Percentiles rank a stretch among this genome's conserved stretches.
Conservation (phyloP, 2,797 vertebrate genomes). For the Hydrophis major region DNA sequence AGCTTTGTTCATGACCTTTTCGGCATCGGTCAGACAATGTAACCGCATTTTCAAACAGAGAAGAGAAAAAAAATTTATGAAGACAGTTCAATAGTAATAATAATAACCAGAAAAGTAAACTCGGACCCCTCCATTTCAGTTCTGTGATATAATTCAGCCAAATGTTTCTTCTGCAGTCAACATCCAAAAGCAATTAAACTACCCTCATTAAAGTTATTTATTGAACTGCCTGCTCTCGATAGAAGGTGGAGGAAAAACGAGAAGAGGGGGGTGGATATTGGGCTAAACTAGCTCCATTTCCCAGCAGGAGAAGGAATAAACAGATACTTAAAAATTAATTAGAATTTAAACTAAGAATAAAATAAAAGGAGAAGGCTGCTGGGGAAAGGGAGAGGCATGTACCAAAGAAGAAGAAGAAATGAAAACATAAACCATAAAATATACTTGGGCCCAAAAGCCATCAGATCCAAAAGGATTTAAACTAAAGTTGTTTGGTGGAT, state of each 20-base stretch:
- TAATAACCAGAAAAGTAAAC: conserved; percentile 19
- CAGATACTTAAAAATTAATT: conserved; percentile 45
- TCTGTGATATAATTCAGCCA: conserved; percentile 55
- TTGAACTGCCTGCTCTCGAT: conserved; percentile 46
- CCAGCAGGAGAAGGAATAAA: conserved; percentile 35
- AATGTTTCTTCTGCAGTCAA: conserved; percentile 46
- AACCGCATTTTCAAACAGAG: not conserved
- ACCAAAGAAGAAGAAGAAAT: not conserved
- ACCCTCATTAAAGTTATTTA: conserved; percentile 56
- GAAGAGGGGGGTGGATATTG: not conserved
- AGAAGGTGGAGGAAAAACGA: not conserved
- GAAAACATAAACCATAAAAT: conserved; percentile 20
- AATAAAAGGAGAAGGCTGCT: not conserved
- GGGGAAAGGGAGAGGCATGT: not conserved
- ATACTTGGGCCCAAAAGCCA: not conserved
- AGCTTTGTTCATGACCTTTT: not conserved
- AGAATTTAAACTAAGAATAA: conserved; percentile 6
- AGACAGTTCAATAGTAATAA: conserved; percentile 18
- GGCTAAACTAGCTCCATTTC: conserved; percentile 28
- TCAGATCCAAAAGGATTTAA: not conserved
- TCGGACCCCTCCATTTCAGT: conserved; percentile 38
- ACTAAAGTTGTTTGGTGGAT: not conserved
- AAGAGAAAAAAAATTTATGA: not conserved
- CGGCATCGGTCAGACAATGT: not conserved
- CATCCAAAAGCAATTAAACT: conserved; percentile 61